phyloP scores from a whole-genome alignment of 2,888 invertebrate genomes.

The Rhagium mordax region DNA sequence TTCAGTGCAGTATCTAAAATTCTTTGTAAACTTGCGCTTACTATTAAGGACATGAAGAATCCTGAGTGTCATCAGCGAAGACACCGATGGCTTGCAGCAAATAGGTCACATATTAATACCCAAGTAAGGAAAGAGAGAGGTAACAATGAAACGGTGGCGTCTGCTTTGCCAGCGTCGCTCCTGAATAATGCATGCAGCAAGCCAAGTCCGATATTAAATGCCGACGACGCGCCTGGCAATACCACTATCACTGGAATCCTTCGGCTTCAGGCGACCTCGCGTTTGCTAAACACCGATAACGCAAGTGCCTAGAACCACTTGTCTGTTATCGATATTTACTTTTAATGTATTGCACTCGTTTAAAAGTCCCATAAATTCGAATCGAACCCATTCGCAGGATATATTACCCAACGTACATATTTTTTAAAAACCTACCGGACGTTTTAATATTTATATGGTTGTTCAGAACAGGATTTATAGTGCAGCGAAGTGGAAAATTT shows the following conservation, averaged over 20 bases:
- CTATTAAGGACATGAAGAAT: neutral
- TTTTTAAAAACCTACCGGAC: neutral
- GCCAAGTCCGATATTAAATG: conserved; percentile 60
- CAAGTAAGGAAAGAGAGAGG: conserved; percentile 21
- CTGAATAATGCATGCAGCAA: conserved; percentile 59
- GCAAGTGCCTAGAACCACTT: conserved; percentile 26
- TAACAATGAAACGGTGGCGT: conserved; percentile 42
- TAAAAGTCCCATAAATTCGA: conserved; percentile 14
- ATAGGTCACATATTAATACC: conserved; percentile 48
- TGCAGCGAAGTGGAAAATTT: too few relatives aligned
- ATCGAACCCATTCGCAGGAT: neutral
- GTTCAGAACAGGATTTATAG: neutral
- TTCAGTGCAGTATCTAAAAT: too few relatives aligned
- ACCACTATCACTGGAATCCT: neutral
- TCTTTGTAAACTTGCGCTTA: too few relatives aligned
- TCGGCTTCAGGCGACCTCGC: neutral
- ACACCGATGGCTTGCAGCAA: conserved; percentile 17
- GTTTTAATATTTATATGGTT: neutral
- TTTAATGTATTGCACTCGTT: conserved; percentile 19
- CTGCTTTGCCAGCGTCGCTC: conserved; percentile 38
- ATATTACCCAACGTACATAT: neutral
- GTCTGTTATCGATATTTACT: conserved; percentile 23
- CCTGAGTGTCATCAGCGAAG: conserved; percentile 11
- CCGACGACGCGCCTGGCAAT: conserved; percentile 47
- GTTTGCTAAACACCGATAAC: conserved; percentile 27